phyloP scores from a whole-genome alignment of 2,113 vertebrate genomes.

The Melanocharis versteri region DNA sequence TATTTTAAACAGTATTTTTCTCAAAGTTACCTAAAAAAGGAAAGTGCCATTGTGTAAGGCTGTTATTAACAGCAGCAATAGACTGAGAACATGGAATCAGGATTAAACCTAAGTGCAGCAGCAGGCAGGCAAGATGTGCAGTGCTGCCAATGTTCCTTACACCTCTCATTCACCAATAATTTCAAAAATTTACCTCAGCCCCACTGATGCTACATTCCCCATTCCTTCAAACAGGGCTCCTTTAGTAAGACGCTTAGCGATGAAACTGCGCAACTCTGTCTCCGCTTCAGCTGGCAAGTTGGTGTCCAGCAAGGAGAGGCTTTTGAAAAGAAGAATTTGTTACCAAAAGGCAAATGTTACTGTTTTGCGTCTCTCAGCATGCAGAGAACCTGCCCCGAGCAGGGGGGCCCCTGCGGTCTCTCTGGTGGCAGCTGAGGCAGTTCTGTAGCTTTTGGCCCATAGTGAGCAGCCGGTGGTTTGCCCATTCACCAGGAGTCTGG shows the following conservation, averaged over 20 bases:
- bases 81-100: background rate
- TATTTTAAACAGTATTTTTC: background rate
- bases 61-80: background rate
- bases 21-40: background rate
- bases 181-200: conserved; percentile 80
- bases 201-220: conserved; percentile 89
- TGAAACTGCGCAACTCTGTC: conserved; percentile 84
- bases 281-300: conserved; percentile 87
- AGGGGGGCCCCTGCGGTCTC: background rate
- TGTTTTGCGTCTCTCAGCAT: background rate
- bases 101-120: background rate
- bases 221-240: conserved; percentile 92
- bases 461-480: background rate
- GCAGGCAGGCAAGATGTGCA: background rate
- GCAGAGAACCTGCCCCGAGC: background rate
- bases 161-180: conserved; percentile 2
- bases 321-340: conserved; percentile 25
- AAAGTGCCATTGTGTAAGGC: background rate
- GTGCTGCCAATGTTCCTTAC: background rate
- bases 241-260: conserved; percentile 89
- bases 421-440: background rate
- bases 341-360: background rate
- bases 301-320: conserved; percentile 86
- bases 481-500: background rate
- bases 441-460: background rate